These are phyloP conservation scores for Parauchenoglanis punctatus DNA, from an alignment of 2,797 vertebrate species.

Conservation along the genomic window DNA sequence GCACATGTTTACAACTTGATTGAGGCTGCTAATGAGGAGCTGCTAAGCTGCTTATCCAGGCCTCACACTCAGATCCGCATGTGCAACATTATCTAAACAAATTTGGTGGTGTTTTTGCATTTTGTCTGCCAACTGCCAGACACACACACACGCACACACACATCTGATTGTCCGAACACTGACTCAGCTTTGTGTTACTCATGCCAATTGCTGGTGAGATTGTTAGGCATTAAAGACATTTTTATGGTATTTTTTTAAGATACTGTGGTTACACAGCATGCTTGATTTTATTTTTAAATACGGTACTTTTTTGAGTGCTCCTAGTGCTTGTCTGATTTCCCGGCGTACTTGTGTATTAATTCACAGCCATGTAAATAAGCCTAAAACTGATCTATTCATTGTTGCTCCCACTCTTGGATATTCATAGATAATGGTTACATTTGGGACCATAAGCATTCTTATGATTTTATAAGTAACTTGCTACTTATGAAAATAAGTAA, in stretches of 20 bases:
- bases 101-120: slow-evolving; percentile 23
- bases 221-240: not conserved
- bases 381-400: not conserved
- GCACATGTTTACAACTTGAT: slow-evolving; percentile 2
- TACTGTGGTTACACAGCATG: not conserved
- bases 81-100: slow-evolving; percentile 18
- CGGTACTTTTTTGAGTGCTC: not conserved
- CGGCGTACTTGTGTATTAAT: not conserved
- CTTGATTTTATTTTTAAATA: not conserved
- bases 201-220: not conserved
- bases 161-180: not conserved
- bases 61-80: not conserved
- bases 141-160: not conserved
- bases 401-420: not conserved
- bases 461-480: not conserved
- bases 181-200: not conserved
- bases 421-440: not conserved
- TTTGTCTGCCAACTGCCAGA: not conserved
- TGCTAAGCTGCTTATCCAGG: slow-evolving; percentile 5
- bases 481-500: not conserved
- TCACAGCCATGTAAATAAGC: not conserved
- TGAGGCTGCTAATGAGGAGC: not conserved
- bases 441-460: not conserved
- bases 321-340: not conserved
- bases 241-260: not conserved